Conservation (phyloP, 2,113 vertebrate species). For the Boleophthalmus pectinirostris region DNA sequence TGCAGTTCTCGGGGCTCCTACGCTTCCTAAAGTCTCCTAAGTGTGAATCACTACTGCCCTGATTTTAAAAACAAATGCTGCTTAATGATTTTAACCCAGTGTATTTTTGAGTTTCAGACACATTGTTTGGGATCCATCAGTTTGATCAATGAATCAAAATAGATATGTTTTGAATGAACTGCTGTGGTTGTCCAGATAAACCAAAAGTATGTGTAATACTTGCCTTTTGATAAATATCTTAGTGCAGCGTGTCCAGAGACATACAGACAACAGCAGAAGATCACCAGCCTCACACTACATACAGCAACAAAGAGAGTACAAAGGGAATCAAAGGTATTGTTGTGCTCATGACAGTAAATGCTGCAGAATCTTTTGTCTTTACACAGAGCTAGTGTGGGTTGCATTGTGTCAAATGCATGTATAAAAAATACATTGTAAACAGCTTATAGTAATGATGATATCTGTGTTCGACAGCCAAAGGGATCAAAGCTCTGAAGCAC, state of each 20-base stretch:
- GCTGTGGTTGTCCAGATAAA: not conserved
- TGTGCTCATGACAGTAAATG: not conserved
- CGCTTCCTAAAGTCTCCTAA: not conserved
- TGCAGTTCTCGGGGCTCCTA: not conserved
- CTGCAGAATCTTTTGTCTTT: not conserved
- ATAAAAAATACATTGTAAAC: not conserved
- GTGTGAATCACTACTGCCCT: not conserved
- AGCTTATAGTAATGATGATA: conserved; percentile 1
- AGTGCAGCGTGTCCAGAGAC: not conserved
- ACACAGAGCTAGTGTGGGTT: not conserved
- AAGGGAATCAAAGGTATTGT: not conserved
- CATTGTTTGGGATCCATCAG: not conserved
- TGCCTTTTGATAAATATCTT: conserved; percentile 2
- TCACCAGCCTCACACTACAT: not conserved
- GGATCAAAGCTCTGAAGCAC: not conserved
- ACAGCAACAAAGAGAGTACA: not conserved
- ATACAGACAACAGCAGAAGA: not conserved
- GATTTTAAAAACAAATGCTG: not conserved
- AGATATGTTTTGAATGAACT: no score
- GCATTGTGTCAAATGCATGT: conserved; percentile 1
- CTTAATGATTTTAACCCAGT: no score
- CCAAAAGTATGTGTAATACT: not conserved
- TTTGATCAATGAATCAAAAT: not conserved
- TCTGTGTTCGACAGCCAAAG: not conserved
- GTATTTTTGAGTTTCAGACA: not conserved